phyloP scores from a whole-genome alignment of 2,888 invertebrate species.

The Papilio elwesi region DNA sequence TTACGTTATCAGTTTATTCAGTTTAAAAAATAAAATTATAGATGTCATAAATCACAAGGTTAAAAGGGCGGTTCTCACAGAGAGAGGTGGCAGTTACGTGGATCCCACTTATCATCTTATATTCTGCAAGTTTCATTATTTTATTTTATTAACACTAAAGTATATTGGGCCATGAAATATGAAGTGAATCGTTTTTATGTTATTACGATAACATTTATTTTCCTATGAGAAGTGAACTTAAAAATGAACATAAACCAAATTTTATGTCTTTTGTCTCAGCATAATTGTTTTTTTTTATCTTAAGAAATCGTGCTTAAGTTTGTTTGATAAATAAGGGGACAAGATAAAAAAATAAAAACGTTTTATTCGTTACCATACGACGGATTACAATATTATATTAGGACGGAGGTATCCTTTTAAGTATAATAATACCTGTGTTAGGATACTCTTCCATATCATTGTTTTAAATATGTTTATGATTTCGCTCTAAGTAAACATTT shows the following conservation, averaged over 20 bases:
- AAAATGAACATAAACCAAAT: not conserved
- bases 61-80: not conserved
- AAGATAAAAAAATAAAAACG: too few species aligned
- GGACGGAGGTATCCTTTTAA: too few species aligned
- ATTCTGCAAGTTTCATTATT: not conserved
- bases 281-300: too few species aligned
- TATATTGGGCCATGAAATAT: slow-evolving; percentile 12
- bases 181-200: slow-evolving; percentile 15
- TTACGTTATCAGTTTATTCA: not conserved
- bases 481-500: too few species aligned
- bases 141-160: slow-evolving; percentile 13
- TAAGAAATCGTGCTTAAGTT: too few species aligned
- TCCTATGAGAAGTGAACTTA: not conserved
- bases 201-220: slow-evolving; percentile 8
- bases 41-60: not conserved
- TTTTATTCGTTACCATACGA: too few species aligned
- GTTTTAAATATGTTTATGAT: too few species aligned
- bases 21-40: not conserved
- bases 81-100: not conserved
- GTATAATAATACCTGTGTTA: too few species aligned
- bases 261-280: not conserved
- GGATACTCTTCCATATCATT: too few species aligned
- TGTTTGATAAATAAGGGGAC: too few species aligned
- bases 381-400: too few species aligned
- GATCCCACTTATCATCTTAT: not conserved